Base-by-base conservation (phyloP, 2,113 vertebrate genomes). In the Microcebus lehilahytsara region DNA sequence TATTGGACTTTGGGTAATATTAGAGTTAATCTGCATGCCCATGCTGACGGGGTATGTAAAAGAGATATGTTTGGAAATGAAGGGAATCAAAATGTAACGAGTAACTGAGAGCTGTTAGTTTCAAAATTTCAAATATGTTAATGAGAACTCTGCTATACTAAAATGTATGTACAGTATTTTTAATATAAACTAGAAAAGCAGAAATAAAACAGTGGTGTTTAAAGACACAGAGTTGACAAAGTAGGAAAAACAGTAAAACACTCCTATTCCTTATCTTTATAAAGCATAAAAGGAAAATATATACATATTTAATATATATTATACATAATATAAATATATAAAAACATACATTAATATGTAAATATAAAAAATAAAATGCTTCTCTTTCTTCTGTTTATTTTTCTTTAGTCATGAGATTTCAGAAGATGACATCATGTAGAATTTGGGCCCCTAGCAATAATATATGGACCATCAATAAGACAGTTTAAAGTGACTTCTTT, bases 181-280 rank as follows among this genome's bases (percentile, higher is more conserved):
- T 81, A 93, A 71, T 49, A 69, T 40, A 91, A 64, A 49, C 9
- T 42, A 88, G 71, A 87, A 97, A 87, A 85, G 46, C 9, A 88
- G 58, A 87, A 77, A 67, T 67, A 80, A 77, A 67, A 92, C 1
- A 53, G 19, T 51, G 23, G 9, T 79, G 2, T 37, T 77, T 42
- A 91, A 92, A 88, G 53, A 58, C 9, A 79, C 0, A 71, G 69
- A 75, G 34, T 4, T 58, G 22, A 79, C 71, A 40, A 88, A 89
- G 71, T 25, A 86, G 8, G 49, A 79, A 69, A 71, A 95, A 25
- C 3, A 66, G 16, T 30, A 58, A 67, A 40, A 58, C 5, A 69
- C 11, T 60, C 37, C 7, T 64, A 80, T 51, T 58, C 71, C 12
- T 9, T 93, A 32, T 16, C 13, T 23, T 23, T 92, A 14, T 17